Evolutionary conservation across 2,797 vertebrate genomes (phyloP), one percentile per base, ranked within the genome.

Genomic region (Yasuhikotakia modesta): DNA sequence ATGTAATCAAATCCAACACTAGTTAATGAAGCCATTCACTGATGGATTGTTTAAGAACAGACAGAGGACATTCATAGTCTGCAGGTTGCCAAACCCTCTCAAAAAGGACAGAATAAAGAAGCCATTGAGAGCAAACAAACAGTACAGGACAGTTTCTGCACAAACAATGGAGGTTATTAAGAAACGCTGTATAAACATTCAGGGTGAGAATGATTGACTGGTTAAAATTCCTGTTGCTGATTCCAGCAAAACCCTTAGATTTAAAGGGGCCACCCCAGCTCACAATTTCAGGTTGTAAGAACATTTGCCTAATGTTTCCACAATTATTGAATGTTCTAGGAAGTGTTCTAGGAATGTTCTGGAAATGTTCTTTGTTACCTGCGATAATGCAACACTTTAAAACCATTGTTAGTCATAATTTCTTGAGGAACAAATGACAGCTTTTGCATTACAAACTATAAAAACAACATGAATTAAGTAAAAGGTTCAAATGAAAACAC

Each of bases 1-100:
- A 85, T 83, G 81, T 67, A 70, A 85, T 85, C 74, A 61, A 66
- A 82, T 81, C 71, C 60, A 58, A 67, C 48, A 67, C 60, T 53
- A 68, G 79, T 76, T 70, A 78, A 82, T 68, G 61, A 55, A 77
- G 79, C 46, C 78, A 81, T 69, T 75, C 68, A 85, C 13, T 16
- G 78, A 66, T 8, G 58, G 66, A 50, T 60, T 71, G 79, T 76
- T 17, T 22, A 5, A 60, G 73, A 70, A 64, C 72, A 76, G 64
- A 61, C 63, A 53, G 71, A 72, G 68, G 76, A 70, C 67, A 73
- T 70, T 21, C 50, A 68, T 12, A 35, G 50, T 46, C 43, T 35
- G 69, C 21, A 12, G 35, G 27, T 39, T 64, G 52, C 45, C 63
- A 48, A 71, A 35, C 45, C 24, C 50, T 46, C 11, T 30, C 8